Evolutionary conservation across 2,797 vertebrate species (phyloP).

Genomic region (Diplodus sargus): DNA sequence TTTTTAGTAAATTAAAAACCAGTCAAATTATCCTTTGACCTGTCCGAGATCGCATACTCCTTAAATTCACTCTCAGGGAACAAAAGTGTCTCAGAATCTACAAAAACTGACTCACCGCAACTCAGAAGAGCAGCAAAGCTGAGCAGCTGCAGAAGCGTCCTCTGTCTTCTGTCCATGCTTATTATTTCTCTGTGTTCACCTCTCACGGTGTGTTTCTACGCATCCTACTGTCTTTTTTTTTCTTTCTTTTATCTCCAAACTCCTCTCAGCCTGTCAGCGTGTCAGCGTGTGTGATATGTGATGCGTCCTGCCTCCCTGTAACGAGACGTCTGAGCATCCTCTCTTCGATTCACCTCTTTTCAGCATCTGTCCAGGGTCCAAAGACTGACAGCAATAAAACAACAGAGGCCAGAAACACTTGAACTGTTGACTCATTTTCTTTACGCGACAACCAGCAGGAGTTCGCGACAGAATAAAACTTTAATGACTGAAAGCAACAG

Average conservation of each 20-base stretch:
- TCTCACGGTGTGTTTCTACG: constrained; percentile 39
- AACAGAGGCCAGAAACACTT: constrained; percentile 48
- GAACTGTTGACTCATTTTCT: constrained; percentile 36
- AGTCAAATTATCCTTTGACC: background rate
- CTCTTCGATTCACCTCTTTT: constrained; percentile 71
- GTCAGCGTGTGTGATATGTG: constrained; percentile 13
- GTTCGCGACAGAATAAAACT: background rate
- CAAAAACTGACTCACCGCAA: constrained; percentile 73
- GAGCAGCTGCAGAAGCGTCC: constrained; percentile 66
- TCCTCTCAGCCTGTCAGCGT: background rate
- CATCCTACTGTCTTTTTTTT: constrained; percentile 53
- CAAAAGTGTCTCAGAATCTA: background rate
- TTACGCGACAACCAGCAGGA: background rate
- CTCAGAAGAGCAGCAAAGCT: constrained; percentile 65
- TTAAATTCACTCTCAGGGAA: background rate
- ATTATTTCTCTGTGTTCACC: constrained; percentile 13
- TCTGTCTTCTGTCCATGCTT: constrained; percentile 53
- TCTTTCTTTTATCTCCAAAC: background rate
- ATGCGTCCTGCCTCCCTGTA: constrained; percentile 41
- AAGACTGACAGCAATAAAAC: constrained; percentile 82
- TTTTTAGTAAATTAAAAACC: background rate
- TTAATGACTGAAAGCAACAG: background rate
- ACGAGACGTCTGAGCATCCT: constrained; percentile 73
- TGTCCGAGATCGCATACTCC: background rate
- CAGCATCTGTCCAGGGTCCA: constrained; percentile 78